Evolutionary conservation across 2,797 vertebrate species (phyloP), one percentile per base, ranked within the genome.

Genomic region (Oceanodroma leucorhoa): DNA sequence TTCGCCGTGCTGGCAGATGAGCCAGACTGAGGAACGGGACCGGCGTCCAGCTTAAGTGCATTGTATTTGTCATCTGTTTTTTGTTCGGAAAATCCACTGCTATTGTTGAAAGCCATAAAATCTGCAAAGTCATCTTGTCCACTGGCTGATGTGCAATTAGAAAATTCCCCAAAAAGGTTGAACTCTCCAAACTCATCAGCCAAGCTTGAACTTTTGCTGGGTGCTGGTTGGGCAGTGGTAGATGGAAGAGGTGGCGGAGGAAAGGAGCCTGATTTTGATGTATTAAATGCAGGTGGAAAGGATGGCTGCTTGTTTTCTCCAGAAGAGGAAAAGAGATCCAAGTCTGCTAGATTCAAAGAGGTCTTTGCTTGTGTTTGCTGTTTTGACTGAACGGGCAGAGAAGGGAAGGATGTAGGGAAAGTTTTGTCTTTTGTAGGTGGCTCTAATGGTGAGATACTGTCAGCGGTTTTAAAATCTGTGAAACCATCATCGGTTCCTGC

Each of bases 401-500:
- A 97, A 93, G 99, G 97, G 94, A 99, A 99, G 78, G 98, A 41
- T 4, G 98, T 92, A 88, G 99, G 98, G 94, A 99, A 99, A 89
- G 98, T 95, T 97, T 99, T 99, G 96, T 99, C 98, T 97, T 98
- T 99, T 32, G 98, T 96, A 50, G 99, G 97, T 21, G 98, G 98
- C 64, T 99, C 99, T 99, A 99, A 90, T 38, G 99, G 99, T 95
- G 99, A 99, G 97, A 99, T 29, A 97, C 98, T 99, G 98, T 99
- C 99, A 41, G 99, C 99, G 23, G 99, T 99, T 98, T 99, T 99
- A 98, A 99, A 99, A 98, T 99, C 99, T 92, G 99, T 99, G 98
- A 99, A 99, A 95, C 99, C 98, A 62, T 99, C 99, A 43, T 99
- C 99, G 15, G 98, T 87, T 90, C 98, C 98, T 93, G 98, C 91